These are phyloP conservation scores for Acropternis orthonyx DNA, from an alignment of 2,797 vertebrate species.

Conservation along the genomic window DNA sequence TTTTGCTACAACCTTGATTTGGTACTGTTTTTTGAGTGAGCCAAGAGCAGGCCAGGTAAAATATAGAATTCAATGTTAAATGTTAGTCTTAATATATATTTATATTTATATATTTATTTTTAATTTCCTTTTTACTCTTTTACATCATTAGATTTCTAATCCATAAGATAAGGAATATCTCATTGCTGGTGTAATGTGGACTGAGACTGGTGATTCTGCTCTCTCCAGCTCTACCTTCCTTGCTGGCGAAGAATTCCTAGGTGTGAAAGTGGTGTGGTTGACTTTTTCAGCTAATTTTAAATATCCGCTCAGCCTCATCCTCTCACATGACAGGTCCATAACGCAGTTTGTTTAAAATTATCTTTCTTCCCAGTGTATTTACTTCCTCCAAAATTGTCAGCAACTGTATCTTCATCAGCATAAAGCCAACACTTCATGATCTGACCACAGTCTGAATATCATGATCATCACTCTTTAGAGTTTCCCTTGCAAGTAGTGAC, in stretches of 20 bases:
- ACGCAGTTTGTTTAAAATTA: not conserved
- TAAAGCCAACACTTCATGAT: not conserved
- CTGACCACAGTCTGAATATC: not conserved
- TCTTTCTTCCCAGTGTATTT: not conserved
- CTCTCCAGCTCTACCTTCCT: not conserved
- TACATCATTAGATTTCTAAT: not conserved
- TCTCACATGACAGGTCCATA: not conserved
- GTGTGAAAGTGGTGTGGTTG: not conserved
- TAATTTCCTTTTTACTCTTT: not conserved
- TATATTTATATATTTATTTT: rapidly evolving
- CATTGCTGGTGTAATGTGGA: not conserved
- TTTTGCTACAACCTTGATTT: not conserved
- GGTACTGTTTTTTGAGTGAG: not conserved
- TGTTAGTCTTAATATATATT: not conserved
- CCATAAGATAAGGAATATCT: not conserved
- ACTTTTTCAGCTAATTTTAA: not conserved
- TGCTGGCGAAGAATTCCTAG: not conserved
- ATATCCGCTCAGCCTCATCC: not conserved
- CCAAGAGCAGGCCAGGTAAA: not conserved
- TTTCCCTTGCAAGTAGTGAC: not conserved
- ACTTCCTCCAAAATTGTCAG: not conserved
- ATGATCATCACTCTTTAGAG: not conserved
- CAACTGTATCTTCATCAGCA: not conserved
- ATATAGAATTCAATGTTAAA: not conserved
- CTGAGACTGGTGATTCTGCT: not conserved